Base-by-base conservation (phyloP, 2,113 vertebrate species). In the Thomomys bottae region DNA sequence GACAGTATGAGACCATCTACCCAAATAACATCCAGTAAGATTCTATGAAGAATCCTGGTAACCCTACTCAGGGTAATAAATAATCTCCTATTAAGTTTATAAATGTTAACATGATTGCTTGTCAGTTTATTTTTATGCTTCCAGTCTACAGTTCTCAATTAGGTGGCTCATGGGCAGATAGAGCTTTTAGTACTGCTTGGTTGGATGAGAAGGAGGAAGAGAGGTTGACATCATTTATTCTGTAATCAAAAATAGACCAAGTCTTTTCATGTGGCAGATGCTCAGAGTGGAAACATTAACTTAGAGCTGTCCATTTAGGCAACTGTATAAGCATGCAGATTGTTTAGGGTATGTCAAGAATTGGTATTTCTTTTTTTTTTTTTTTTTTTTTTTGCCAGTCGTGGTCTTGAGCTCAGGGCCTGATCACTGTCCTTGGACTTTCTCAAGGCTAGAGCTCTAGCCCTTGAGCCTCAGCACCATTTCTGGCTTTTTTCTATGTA, bases 71-170 rank as follows among this genome's bases (percentile, higher is more conserved):
- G 30, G 42, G 32, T 64, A n/a, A 76, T 59, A 6, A 80, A 54
- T 54, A 54, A 54, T 54, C 49, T 54, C 49, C 49, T 54, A 54
- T 71, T 66, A 20, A 40, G 67, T 80, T n/a, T 59, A 45, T 90
- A 63, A 66, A 75, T 71, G n/a, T 26, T 82, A 81, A 3, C 32
- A 36, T 45, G 70, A 40, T 30, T 26, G 38, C 61, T 40, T 67
- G 54, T 82, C 64, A 78, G n/a, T 75, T 34, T 83, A 30, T 94
- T 77, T 90, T 30, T 94, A 72, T 90, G 12, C 54, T 75, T 94
- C 76, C 26, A 38, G 45, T 36, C 75, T 38, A 59, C 11, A 64
- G 32, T 82, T 90, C 38, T 87, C 75, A 84, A 24, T 38, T 57
- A 87, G 73, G 17, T 7, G 24, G 89, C 73, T 45, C 17, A 86